Conservation (phyloP, 2,888 invertebrate genomes). For the Drosophila ezoana region DNA sequence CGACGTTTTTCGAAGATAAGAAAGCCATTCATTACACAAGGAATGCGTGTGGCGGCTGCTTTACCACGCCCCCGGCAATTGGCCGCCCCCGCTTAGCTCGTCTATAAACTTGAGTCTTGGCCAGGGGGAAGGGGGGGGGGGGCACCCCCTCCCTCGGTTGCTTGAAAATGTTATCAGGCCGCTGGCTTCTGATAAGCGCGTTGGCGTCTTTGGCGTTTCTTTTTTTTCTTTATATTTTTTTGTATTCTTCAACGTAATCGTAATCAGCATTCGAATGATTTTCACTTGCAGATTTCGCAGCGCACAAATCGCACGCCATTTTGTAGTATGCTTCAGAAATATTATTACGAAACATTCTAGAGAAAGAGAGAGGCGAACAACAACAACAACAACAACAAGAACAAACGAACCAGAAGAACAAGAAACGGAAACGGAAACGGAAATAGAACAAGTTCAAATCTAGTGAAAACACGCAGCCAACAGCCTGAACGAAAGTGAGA, state of each 20-base stretch:
- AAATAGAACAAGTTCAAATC: not conserved
- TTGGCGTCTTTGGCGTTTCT: conserved; percentile 35
- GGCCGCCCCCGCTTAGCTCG: not conserved
- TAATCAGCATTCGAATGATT: conserved; percentile 54
- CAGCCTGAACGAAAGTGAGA: not conserved
- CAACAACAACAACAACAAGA: conserved; percentile 6
- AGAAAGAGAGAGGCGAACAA: conserved; percentile 32
- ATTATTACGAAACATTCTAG: conserved; percentile 71
- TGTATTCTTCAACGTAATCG: conserved; percentile 42
- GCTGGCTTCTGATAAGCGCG: conserved; percentile 26
- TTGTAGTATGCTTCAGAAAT: conserved; percentile 68
- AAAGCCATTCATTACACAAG: conserved; percentile 52
- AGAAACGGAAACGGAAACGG: conserved; percentile 9
- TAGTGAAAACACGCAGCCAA: not conserved
- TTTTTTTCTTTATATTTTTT: conserved; percentile 10
- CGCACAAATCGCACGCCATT: conserved; percentile 71
- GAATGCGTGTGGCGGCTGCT: conserved; percentile 39
- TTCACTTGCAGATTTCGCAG: conserved; percentile 72
- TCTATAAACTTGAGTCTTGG: not conserved
- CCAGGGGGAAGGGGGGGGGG: conserved; percentile 5
- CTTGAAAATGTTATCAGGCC: conserved; percentile 29
- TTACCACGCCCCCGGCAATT: conserved; percentile 1
- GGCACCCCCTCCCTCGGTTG: not conserved
- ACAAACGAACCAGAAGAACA: conserved; percentile 2
- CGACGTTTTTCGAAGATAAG: conserved; percentile 30